Base-by-base conservation (phyloP, 23 tunicate genomes). In the Aplidium turbinatum region DNA sequence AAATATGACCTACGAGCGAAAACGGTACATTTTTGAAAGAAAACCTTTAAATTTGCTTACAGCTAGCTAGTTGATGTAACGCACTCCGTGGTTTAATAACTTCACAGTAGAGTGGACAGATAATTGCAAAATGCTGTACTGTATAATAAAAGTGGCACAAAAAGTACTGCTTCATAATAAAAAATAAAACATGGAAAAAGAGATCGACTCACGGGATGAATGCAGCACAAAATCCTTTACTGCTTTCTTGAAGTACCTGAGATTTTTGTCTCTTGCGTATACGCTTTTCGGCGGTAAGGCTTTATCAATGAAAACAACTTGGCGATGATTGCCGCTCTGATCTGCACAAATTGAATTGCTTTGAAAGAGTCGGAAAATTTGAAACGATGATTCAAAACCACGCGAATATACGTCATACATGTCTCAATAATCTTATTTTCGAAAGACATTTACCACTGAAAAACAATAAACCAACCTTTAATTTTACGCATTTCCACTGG, bases 261-360 rank as follows among this genome's bases (percentile, higher is more conserved):
- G 21, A 35, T 48, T 76, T 32, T 50, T 77, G 22, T 84, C 90
- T 4, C 90, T 42, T 18, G 57, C 72, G 22, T 70, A 62, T 0
- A 84, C 35, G 30, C 90, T 61, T 51, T 76, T 84, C 35, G 82
- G 67, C 0, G 90, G 90, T 7, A 84, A 40, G 33, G 82, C 69
- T 31, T 76, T 76, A 22, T 84, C 82, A 45, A 84, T 67, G 33
- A 76, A 84, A 3, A 58, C 7, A 4, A 75, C 80, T 6, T 54
- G 4, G 5, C 29, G 19, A 6, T 42, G 48, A 42, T 42, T 42
- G 9, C 16, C 48, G 16, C 9, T 42, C 13, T 9, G 48, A 42
- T 9, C 13, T 9, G 48, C 16, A 9, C 16, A 16, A 42, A 42
- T 42, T 16, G 13, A 42, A 9, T 42, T 42, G 48, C 9, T 42